phyloP scores from a whole-genome alignment of 2,888 invertebrate species.

The Pristionchus japonicus region DNA sequence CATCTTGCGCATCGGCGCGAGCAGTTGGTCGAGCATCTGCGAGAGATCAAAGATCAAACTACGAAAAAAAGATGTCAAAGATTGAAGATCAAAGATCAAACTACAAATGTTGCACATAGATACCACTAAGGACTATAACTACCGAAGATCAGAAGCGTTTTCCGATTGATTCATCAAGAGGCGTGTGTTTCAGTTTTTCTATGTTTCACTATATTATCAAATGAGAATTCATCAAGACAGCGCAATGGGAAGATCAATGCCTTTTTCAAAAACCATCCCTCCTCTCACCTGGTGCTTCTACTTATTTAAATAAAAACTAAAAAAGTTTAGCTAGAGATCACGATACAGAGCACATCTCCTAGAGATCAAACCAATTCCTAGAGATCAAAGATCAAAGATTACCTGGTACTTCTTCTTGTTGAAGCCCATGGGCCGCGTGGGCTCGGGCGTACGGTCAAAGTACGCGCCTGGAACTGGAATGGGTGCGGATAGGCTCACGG shows the following conservation, averaged over 20 bases:
- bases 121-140: not conserved
- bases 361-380: too few relatives aligned
- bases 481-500: not conserved
- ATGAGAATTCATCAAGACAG: too few relatives aligned
- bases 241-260: too few relatives aligned
- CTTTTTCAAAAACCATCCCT: too few relatives aligned
- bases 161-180: too few relatives aligned
- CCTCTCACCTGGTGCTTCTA: too few relatives aligned
- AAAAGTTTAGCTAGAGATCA: not conserved
- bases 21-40: constrained; percentile 73
- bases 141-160: not conserved
- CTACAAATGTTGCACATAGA: not conserved
- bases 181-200: too few relatives aligned
- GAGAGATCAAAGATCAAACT: constrained; percentile 49
- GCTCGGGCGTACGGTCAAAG: constrained; percentile 71
- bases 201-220: too few relatives aligned
- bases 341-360: not conserved
- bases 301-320: not conserved
- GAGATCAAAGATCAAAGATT: not conserved
- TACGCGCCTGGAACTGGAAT: constrained; percentile 57
- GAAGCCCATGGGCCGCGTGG: constrained; percentile 62
- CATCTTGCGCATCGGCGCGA: constrained; percentile 71
- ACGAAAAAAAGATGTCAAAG: not conserved
- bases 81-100: not conserved
- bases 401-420: constrained; percentile 62